These are phyloP conservation scores for Ligdia adustata DNA, from an alignment of 2,888 invertebrate genomes.

Conservation along the genomic window DNA sequence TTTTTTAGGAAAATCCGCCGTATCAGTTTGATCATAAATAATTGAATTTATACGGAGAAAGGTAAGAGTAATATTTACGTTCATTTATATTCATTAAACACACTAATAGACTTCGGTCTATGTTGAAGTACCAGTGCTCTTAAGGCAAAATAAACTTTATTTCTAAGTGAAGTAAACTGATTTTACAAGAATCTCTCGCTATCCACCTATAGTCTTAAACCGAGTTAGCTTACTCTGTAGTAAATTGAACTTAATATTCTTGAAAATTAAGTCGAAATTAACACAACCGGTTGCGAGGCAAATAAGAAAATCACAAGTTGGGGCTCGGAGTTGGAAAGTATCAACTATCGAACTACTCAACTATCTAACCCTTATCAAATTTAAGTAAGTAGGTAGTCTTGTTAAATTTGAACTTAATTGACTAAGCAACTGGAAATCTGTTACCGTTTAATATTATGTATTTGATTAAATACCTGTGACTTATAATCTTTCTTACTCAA, in stretches of 20 bases:
- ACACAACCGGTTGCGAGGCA: background rate
- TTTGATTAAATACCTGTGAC: too few species aligned
- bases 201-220: slow-evolving; percentile 17
- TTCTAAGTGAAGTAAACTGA: slow-evolving; percentile 34
- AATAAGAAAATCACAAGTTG: slow-evolving; percentile 14
- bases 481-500: too few species aligned
- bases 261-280: slow-evolving; percentile 18
- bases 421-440: too few species aligned
- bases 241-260: slow-evolving; percentile 19
- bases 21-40: slow-evolving; percentile 43
- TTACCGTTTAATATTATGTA: too few species aligned
- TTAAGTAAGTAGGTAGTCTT: slow-evolving; percentile 8
- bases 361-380: slow-evolving; percentile 19
- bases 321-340: slow-evolving; percentile 21
- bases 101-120: slow-evolving; percentile 56
- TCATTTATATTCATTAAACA: slow-evolving; percentile 68
- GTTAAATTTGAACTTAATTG: too few species aligned
- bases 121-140: slow-evolving; percentile 37
- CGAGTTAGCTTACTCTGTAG: slow-evolving; percentile 2
- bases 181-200: slow-evolving; percentile 29
- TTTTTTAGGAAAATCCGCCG: slow-evolving; percentile 31
- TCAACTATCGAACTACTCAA: slow-evolving; percentile 21
- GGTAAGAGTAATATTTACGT: slow-evolving; percentile 57
- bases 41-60: slow-evolving; percentile 52
- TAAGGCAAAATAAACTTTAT: slow-evolving; percentile 45